Base-by-base conservation (phyloP, 2,888 invertebrate genomes). In the Congeria kusceri region DNA sequence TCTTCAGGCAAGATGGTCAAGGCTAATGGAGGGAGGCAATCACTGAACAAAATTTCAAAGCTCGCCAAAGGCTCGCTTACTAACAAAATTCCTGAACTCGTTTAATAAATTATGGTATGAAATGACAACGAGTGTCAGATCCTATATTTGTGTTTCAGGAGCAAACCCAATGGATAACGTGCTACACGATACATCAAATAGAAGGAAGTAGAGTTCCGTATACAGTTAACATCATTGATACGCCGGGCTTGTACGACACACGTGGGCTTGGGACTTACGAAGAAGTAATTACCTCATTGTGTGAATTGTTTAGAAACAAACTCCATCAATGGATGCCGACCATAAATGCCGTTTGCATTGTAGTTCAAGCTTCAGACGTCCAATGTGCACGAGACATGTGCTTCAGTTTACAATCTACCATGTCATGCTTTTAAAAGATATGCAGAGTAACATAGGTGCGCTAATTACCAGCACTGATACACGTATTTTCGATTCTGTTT, bases 391-490 rank as follows among this genome's bases (percentile, higher is more conserved):
- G 72, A 32, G 15, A 11, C 13, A 11, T 13, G 39, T 1, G 39
- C 15, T 39, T 13, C 15, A 7, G 9, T 13, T 39, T 82, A 39
- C 68, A 82, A 28, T 64, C 77, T 25, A 80, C 80, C 18, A 47
- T 82, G n/a, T 82, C 80, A 46, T 84, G 29, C 82, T 84, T 61
- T 79, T 81, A 11, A 69, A 72, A 15, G 82, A 84, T 53, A 84
- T 82, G 13, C 62, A 69, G 29, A 57, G 62, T 1, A 84, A 84
- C 20, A 82, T 84, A 18, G 75, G 77, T 65, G 64, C 59, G 4
- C 58, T 82, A 27, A 72, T 85, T 32, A 85, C 84, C 11, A 82
- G 82, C 56, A 82, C 84, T 13, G 84, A 85, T 68, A 78, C 77
- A 15, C 62, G 75, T 29, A 63, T 49, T 32, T 82, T 82, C 15